Percentiles rank a stretch among this genome's conserved stretches.
phyloP scores from a whole-genome alignment of 2,888 invertebrate species.

The Eristalinus sepulchralis region DNA sequence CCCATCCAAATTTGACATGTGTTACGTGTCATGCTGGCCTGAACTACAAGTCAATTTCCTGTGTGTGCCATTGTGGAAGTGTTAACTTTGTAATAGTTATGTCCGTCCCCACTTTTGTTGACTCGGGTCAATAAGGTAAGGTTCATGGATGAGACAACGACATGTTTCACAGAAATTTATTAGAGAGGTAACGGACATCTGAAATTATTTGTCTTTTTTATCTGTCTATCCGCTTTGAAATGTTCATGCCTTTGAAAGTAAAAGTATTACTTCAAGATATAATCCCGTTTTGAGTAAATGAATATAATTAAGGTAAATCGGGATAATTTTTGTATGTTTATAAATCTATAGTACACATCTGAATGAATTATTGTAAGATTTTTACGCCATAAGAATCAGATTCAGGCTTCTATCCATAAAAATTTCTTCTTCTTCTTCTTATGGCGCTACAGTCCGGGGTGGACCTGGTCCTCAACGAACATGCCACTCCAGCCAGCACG shows the following conservation, averaged over 20 bases:
- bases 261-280: no score
- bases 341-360: no score
- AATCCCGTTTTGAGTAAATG: no score
- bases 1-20: not conserved
- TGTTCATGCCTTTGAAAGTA: not conserved
- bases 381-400: no score
- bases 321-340: no score
- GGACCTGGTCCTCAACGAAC: no score
- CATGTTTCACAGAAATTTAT: not conserved
- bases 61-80: conserved; percentile 24
- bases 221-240: not conserved
- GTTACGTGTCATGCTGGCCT: conserved; percentile 21
- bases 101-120: conserved; percentile 20
- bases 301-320: no score
- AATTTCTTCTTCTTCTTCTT: no score
- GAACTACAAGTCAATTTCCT: conserved; percentile 40
- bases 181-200: not conserved
- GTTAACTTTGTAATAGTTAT: conserved; percentile 35
- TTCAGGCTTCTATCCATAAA: no score
- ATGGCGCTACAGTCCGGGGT: no score
- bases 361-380: no score
- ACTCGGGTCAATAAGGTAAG: conserved; percentile 2
- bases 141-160: not conserved
- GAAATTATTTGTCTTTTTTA: not conserved
- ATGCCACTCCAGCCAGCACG: no score